Base-by-base conservation (phyloP, 1,140 invertebrate species). In the Mizuhopecten yessoensis region DNA sequence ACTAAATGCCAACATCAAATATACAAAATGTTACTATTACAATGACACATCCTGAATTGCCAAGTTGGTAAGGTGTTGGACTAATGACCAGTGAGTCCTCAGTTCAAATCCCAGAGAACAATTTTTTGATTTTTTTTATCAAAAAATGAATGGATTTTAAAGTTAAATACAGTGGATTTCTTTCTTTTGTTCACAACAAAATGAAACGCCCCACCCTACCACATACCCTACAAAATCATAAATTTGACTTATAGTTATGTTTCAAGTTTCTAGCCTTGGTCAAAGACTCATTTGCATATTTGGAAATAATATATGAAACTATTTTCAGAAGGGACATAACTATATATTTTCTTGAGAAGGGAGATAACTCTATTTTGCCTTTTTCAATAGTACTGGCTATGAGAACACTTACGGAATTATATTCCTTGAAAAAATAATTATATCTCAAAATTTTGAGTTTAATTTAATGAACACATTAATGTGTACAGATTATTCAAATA, bases 221-320 rank as follows among this genome's bases (percentile, higher is more conserved):
- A 75, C 57, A 75, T 75, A 75, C 57, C 57, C 57, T 75, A 17
- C 57, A 75, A 75, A 75, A 17, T 29, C n/a, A 17, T 75, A 2
- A 29, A 75, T 75, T 75, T 75, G 2, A 75, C 23, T 75, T 75
- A 75, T 75, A n/a, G 1, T 75, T 29, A 0, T n/a, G 57, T 29
- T 2, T 7, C n/a, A 75, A 75, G 23, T 75, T 75, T 29, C 3
- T 75, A 15, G 13, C 57, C 29, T 23, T 75, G 57, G 23, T 75
- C 23, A 75, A n/a, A 29, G 57, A n/a, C n/a, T 75, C 0, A 75
- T 75, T 75, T 75, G 57, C 57, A 75, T 75, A 75, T 75, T 75
- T 75, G 57, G n/a, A 23, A 75, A n/a, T 29, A n/a, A 75, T 1
- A 75, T 1, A 49, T 49, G 13, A 39, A 39, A 39, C 36, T 39